phyloP scores from a whole-genome alignment of 1,140 invertebrate genomes.

The Camponotus vicinus region DNA sequence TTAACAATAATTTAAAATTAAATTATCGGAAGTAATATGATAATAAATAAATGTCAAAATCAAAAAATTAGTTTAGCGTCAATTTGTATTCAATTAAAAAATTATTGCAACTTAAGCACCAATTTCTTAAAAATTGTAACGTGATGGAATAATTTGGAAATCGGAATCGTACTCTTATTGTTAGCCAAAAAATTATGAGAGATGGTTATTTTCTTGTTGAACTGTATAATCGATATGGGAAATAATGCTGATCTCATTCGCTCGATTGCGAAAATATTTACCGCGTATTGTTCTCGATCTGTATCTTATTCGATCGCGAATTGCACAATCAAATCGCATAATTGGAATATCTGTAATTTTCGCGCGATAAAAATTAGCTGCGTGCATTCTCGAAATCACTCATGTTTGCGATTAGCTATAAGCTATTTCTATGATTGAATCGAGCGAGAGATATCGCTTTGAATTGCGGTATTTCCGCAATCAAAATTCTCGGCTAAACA shows the following conservation, averaged over 20 bases:
- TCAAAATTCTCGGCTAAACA: not conserved
- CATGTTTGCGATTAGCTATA: not conserved
- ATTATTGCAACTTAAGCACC: too few species aligned
- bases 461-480: constrained; percentile 4
- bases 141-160: too few species aligned
- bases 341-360: not conserved
- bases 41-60: too few species aligned
- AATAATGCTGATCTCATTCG: not conserved
- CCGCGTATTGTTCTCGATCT: not conserved
- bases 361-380: not conserved
- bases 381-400: not conserved
- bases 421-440: not conserved
- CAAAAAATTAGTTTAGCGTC: too few species aligned
- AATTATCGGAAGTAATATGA: too few species aligned
- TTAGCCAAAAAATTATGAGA: too few species aligned
- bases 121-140: too few species aligned
- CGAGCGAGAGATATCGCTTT: not conserved
- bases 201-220: too few species aligned
- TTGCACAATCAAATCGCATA: too few species aligned
- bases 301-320: not conserved
- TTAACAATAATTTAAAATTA: too few species aligned
- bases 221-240: not conserved
- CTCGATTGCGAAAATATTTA: not conserved
- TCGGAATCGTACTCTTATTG: too few species aligned
- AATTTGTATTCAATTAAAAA: too few species aligned